Percentiles rank a stretch among this genome's conserved stretches.
Evolutionary conservation across 2,888 invertebrate genomes (phyloP).

Genomic region (Drosophila subquinaria): DNA sequence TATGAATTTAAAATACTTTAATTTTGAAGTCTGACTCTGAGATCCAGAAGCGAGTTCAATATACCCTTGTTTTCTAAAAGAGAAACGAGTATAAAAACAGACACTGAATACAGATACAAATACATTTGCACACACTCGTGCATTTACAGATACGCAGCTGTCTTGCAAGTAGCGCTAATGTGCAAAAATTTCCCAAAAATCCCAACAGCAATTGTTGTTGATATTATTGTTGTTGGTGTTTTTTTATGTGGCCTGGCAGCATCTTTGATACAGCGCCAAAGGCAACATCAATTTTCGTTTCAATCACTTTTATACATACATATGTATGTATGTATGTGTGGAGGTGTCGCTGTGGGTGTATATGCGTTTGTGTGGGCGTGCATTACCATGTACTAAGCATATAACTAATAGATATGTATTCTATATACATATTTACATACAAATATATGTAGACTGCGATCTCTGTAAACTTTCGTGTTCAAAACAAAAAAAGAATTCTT

Average conservation of each 20-base stretch:
- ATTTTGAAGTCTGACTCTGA: too few relatives aligned
- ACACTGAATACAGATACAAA: conserved; percentile 14
- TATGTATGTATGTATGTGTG: neutral
- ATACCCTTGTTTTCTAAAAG: neutral
- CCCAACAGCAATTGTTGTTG: conserved; percentile 29
- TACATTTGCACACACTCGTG: conserved; percentile 2
- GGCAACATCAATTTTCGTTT: conserved; percentile 41
- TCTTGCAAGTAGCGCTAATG: conserved; percentile 52
- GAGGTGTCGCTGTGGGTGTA: conserved; percentile 4
- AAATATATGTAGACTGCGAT: conserved; percentile 25
- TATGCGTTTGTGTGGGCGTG: conserved; percentile 39
- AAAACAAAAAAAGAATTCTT: conserved; percentile 45
- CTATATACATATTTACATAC: neutral
- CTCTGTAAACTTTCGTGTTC: conserved; percentile 50
- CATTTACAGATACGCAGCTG: conserved; percentile 23
- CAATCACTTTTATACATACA: conserved; percentile 25
- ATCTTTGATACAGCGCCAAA: conserved; percentile 30
- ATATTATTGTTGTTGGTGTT: conserved; percentile 10
- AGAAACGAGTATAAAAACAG: conserved; percentile 6
- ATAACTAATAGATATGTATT: conserved; percentile 24
- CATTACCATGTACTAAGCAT: conserved; percentile 26
- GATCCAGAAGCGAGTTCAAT: too few relatives aligned
- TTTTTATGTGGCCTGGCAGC: conserved; percentile 25
- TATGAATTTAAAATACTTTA: too few relatives aligned
- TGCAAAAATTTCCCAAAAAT: conserved; percentile 56